Evolutionary conservation across 2,797 vertebrate genomes (phyloP), one percentile per base, ranked within the genome.

Genomic region (Amblyopsis hoosieri): DNA sequence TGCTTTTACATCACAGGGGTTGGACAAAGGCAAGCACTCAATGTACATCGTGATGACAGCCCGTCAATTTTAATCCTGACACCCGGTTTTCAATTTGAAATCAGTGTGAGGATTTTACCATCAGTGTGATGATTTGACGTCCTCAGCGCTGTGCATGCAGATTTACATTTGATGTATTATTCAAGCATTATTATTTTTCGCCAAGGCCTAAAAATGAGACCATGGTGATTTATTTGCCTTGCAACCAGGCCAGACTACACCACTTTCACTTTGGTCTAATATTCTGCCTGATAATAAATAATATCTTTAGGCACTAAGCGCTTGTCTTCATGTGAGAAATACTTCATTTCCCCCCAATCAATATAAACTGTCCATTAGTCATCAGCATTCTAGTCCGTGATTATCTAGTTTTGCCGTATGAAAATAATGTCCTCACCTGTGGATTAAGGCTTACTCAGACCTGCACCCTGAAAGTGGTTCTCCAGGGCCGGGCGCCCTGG

Each of bases 391-490:
- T 23, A 31, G 8, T 3, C 1, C 12, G 14, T 15, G 54, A 56
- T 56, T 45, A 8, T 42, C 37, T 56, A 42, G 37, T 42, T 7
- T 42, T 42, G 54, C 67, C 62, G 49, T 72, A 72, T 69, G 47
- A 67, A 78, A 80, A 75, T 42, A 56, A 71, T 82, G 80, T 76
- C 66, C 66, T 73, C 61, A 55, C 61, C 48, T 49, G 73, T 82
- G 86, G 77, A 75, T 85, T 71, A 67, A 76, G 62, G 74, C 75
- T 66, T 64, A 69, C 70, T 80, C 65, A 64, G 81, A 72, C 74
- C 72, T 60, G 72, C 63, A 72, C 62, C 58, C 78, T 79, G 76
- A 73, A 81, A 80, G 80, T 85, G 80, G 88, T 86, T 85, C 73
- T 77, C 57, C 54, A 71, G 83, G 82, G 80, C 76, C 73, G 81